phyloP scores from a whole-genome alignment of 2,888 invertebrate species.

The Chrysolina oricalcia region DNA sequence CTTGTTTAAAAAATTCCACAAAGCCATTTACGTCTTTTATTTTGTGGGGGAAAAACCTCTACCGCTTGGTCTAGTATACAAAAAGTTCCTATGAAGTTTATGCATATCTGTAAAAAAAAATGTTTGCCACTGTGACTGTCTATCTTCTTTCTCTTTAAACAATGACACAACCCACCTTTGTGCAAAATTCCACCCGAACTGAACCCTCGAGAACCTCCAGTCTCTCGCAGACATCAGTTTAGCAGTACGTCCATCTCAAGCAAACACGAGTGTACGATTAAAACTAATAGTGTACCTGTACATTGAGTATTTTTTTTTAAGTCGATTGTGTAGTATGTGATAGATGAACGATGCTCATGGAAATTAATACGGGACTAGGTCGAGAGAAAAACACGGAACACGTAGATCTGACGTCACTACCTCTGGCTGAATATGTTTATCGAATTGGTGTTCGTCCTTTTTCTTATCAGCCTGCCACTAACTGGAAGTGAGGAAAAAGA shows the following conservation, averaged over 20 bases:
- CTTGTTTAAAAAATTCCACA: too few species aligned
- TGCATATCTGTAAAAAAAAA: too few species aligned
- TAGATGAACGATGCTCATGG: constrained; percentile 40
- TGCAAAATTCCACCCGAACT: too few species aligned
- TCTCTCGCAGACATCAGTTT: not conserved
- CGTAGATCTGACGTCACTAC: constrained; percentile 71
- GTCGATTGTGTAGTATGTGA: constrained; percentile 41
- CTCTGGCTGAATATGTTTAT: constrained; percentile 85
- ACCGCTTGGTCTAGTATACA: too few species aligned
- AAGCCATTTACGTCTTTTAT: too few species aligned
- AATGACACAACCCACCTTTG: too few species aligned
- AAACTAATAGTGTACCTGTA: constrained; percentile 20
- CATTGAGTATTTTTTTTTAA: constrained; percentile 52
- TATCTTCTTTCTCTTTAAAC: too few species aligned
- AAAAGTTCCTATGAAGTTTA: too few species aligned
- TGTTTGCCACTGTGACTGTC: too few species aligned
- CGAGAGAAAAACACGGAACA: constrained; percentile 46
- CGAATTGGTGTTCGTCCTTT: constrained; percentile 82
- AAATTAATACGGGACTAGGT: constrained; percentile 56
- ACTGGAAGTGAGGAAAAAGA: constrained; percentile 73
- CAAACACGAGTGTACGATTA: not conserved
- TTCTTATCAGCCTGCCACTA: constrained; percentile 81
- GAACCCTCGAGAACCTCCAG: too few species aligned
- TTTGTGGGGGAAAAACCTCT: too few species aligned
- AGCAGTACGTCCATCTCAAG: not conserved